Base-by-base conservation (phyloP, 2,113 vertebrate species). In the Abramis brama region DNA sequence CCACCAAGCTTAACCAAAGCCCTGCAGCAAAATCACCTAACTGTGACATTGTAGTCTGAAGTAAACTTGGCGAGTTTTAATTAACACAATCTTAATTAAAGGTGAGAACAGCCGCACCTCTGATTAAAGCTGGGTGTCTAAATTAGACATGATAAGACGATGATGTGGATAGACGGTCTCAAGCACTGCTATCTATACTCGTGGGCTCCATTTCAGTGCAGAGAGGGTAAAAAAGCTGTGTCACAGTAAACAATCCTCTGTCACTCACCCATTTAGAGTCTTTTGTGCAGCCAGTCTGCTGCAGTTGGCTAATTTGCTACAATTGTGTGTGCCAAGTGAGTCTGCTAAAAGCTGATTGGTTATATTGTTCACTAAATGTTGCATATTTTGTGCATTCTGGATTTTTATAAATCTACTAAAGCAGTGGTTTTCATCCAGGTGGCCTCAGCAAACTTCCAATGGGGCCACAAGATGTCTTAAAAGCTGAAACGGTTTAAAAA, bases 151-250 rank as follows among this genome's bases (percentile, higher is more conserved):
- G 64, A 57, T 68, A 52, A 70, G 43, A 70, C 25, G 6, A 36
- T 47, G 62, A 55, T 47, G 64, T 45, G 25, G 27, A 50, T 52
- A 68, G 62, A 27, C 64, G 0, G 45, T 68, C 27, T 52, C 43
- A 21, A 70, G 27, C 5, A 30, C 27, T 70, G 80, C 36, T 21
- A 36, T 71, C 33, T 39, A 21, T 57, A 21, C 30, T 39, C 4
- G 19, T 71, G 68, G 80, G 15, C 19, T 68, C 43, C 43, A 82
- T 70, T 82, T 70, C 45, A 71, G 17, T 30, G 80, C 27, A 23
- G 27, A 27, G 25, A 11, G 25, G 17, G 27, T 90, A 88, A 86
- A 92, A 90, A 88, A 88, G 89, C 87, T 88, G 87, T 66, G 81
- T 81, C 87, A 81, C 78, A 50, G 50, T 13, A 15, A 90, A 87